Evolutionary conservation across 2,797 vertebrate genomes (phyloP), one percentile per base, ranked within the genome.

Genomic region (Danio kyathit): DNA sequence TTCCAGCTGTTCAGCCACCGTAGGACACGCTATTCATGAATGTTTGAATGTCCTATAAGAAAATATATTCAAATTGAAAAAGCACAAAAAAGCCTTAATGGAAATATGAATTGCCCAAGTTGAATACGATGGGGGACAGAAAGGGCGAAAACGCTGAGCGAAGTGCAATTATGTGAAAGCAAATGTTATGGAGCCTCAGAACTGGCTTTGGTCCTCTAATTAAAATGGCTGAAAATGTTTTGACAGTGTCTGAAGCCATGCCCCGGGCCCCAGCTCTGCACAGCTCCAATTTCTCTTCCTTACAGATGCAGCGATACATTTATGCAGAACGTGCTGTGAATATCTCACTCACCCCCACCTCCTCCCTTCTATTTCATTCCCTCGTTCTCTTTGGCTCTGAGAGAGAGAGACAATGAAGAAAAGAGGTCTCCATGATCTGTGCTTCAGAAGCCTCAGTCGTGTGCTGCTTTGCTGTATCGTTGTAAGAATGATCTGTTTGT

Each of bases 211-310:
- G 81, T 82, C 82, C 78, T 87, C 86, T 86, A 87, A 87, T 89
- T 89, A 88, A 89, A 88, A 88, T 86, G 83, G 87, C 84, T 83
- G 82, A 86, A 88, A 86, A 88, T 88, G 86, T 88, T 87, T 87
- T 88, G 86, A 87, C 84, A 86, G 85, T 80, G 83, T 87, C 85
- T 85, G 78, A 85, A 85, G 84, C 83, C 86, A 81, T 82, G 87
- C 85, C 83, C 80, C 84, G 21, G 86, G 85, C 85, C 75, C 76
- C 70, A 54, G 70, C 67, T 83, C 75, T 75, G 71, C 73, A 43
- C 80, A 61, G 84, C 74, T 84, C 74, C 76, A 81, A 79, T 85
- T 84, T 85, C 79, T 82, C 82, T 75, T 84, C 74, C 79, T 82
- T 83, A 87, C 84, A 85, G 85, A 82, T 87, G 79, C 83, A 74